Evolutionary conservation across 2,888 invertebrate genomes (phyloP).

Genomic region (Listrodromus nycthemerus): DNA sequence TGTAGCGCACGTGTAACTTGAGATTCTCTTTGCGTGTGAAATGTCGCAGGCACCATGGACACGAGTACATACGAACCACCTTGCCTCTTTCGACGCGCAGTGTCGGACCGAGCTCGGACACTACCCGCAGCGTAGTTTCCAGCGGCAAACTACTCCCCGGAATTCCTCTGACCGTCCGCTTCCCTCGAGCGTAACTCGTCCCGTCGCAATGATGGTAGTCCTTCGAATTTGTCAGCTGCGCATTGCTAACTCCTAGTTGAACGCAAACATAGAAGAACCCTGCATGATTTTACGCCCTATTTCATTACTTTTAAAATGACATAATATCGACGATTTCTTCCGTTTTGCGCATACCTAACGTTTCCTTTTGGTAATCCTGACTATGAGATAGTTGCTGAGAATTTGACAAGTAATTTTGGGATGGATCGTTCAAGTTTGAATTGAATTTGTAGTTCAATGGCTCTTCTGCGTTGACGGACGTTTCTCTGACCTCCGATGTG

Average conservation of each 20-base stretch:
- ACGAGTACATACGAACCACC: slow-evolving; percentile 82
- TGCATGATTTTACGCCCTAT: slow-evolving; percentile 20
- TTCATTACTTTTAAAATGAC: slow-evolving; percentile 21
- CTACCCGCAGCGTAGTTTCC: slow-evolving; percentile 81
- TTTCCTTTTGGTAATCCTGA: slow-evolving; percentile 74
- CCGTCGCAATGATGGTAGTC: slow-evolving; percentile 65
- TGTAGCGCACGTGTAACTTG: slow-evolving; percentile 90
- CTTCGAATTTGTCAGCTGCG: slow-evolving; percentile 51
- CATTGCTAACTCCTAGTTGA: slow-evolving; percentile 50
- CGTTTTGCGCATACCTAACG: slow-evolving; percentile 72
- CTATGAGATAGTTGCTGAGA: slow-evolving; percentile 74
- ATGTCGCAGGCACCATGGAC: slow-evolving; percentile 83
- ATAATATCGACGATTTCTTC: slow-evolving; percentile 42
- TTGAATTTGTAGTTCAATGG: slow-evolving; percentile 64
- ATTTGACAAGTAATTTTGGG: slow-evolving; percentile 73
- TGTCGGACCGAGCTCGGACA: slow-evolving; percentile 82
- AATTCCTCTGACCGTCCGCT: slow-evolving; percentile 80
- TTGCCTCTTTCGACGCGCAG: slow-evolving; percentile 82
- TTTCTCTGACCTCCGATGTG: slow-evolving; percentile 68
- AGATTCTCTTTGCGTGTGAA: slow-evolving; percentile 86
- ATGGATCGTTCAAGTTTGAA: slow-evolving; percentile 11
- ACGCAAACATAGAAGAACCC: slow-evolving; percentile 28
- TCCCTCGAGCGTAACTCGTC: slow-evolving; percentile 69
- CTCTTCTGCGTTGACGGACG: slow-evolving; percentile 57
- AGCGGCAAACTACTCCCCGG: slow-evolving; percentile 79